Evolutionary conservation across 2,113 vertebrate species (phyloP), one percentile per base, ranked within the genome.

Genomic region (Willisornis vidua): DNA sequence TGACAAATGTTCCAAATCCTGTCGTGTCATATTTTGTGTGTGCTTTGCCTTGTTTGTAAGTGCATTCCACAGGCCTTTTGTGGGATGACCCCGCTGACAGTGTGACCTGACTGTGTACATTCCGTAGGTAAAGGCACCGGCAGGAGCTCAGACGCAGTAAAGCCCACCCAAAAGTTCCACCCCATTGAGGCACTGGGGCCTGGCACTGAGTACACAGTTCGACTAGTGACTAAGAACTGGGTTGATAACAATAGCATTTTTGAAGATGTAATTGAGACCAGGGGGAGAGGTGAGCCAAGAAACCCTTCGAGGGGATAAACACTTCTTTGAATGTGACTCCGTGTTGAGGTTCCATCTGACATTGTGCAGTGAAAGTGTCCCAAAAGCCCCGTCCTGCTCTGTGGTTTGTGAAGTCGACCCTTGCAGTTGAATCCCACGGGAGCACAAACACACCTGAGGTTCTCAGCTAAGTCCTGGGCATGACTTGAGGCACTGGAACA

Each of bases 171-270:
- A 98, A 98, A 97, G 98, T 98, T 97, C 97, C 98, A 98, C 97
- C 95, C 98, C 95, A 97, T 98, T 98, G 98, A 98, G 89, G 98
- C 97, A 35, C 98, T 98, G 91, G 98, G 98, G 96, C 98, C 98
- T 49, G 98, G 98, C 96, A 98, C 98, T 87, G 98, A 98, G 72
- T 98, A 98, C 94, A 98, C 98, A 97, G 98, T 99, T 97, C 98
- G 97, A 96, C 98, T 99, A 96, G 96, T 99, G 98, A 98, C 98
- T 98, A 98, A 99, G 98, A 98, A 98, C 93, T 97, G 98, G 98
- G 97, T 98, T 97, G 98, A 98, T 98, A 98, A 99, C 85, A 98
- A 98, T 98, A 98, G 98, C 98, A 98, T 99, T 98, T 99, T 98
- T 98, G 98, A 99, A 98, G 98, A 99, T 97, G 98, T 99, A 97